These are phyloP conservation scores for Rhinoraja longicauda DNA, from an alignment of 2,797 vertebrate genomes.

Conservation along the genomic window DNA sequence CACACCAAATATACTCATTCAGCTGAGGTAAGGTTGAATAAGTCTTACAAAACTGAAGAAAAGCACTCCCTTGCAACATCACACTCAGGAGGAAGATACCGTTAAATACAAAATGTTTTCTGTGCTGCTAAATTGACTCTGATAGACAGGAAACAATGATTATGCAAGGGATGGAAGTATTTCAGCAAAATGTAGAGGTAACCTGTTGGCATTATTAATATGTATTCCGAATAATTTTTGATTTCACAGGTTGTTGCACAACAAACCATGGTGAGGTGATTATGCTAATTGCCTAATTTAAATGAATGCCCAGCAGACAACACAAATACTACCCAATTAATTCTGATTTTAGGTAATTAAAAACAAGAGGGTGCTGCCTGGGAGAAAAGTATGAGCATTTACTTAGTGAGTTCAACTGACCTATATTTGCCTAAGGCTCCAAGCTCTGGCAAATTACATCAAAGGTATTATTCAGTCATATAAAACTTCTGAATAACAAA, in stretches of 20 bases:
- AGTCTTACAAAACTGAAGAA: neutral
- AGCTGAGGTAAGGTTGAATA: neutral
- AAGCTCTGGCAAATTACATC: neutral
- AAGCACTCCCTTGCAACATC: neutral
- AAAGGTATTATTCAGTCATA: neutral
- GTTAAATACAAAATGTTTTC: neutral
- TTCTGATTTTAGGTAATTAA: neutral
- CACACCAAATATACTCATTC: too few species aligned
- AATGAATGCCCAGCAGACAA: neutral
- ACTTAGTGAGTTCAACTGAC: neutral
- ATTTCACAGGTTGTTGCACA: neutral
- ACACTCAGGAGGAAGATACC: neutral
- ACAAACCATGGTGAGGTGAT: neutral
- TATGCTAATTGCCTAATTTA: neutral
- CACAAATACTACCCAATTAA: neutral
- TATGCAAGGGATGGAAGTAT: neutral
- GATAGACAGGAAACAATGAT: neutral
- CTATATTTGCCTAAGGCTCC: neutral
- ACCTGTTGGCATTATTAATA: neutral
- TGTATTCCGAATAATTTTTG: neutral
- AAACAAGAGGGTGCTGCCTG: neutral
- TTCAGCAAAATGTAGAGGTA: neutral
- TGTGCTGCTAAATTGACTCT: neutral
- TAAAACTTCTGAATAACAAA: neutral
- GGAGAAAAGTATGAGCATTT: too few species aligned